phyloP scores from a whole-genome alignment of 2,797 vertebrate genomes.

The Pangasius mekongensis region DNA sequence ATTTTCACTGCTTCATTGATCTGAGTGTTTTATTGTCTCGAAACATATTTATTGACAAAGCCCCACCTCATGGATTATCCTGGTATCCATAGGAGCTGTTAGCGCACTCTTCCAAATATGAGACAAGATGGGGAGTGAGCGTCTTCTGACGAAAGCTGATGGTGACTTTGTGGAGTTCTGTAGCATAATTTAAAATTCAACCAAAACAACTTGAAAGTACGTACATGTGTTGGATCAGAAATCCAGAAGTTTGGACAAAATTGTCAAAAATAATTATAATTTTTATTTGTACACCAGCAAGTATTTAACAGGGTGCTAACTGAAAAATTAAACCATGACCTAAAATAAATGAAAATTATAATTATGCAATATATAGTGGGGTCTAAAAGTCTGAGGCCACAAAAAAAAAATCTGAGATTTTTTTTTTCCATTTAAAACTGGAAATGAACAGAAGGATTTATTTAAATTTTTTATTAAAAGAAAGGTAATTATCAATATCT shows the following conservation, averaged over 20 bases:
- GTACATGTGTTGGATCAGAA: not conserved
- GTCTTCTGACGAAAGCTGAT: not conserved
- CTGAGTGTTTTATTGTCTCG: not conserved
- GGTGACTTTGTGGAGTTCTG: not conserved
- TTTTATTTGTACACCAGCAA: not conserved
- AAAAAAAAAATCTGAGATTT: not conserved
- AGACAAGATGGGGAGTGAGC: not conserved
- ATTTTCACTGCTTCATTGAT: not conserved
- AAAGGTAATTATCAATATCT: not conserved
- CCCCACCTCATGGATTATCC: not conserved
- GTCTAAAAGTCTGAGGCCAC: not conserved
- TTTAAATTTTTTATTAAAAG: too few species aligned
- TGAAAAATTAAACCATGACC: not conserved
- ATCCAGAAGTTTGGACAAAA: too few species aligned
- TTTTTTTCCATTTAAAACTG: not conserved
- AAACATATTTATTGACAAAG: not conserved
- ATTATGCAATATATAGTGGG: not conserved
- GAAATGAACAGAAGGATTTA: not conserved
- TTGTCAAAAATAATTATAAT: too few species aligned
- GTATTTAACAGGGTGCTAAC: not conserved
- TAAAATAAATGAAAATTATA: not conserved
- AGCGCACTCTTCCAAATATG: not conserved
- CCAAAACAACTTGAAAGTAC: not conserved
- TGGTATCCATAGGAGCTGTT: not conserved
- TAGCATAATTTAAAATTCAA: not conserved